Base-by-base conservation (phyloP, 2,797 vertebrate genomes). In the Liparis tanakae region DNA sequence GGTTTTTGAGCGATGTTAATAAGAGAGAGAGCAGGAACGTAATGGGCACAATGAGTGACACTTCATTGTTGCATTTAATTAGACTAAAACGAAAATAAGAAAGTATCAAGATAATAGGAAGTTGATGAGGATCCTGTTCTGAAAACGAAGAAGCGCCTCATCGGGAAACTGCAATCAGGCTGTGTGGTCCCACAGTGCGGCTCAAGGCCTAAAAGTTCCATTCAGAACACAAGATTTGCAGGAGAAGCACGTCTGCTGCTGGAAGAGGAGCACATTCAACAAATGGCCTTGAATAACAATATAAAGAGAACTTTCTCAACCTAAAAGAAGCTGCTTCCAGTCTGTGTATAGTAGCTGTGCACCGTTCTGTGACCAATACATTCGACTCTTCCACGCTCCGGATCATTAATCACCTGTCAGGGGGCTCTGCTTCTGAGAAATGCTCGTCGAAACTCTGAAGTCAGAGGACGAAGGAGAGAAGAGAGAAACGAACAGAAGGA, bases 1-100 rank as follows among this genome's bases (percentile, higher is more conserved):
- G 53, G 51, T 70, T 82, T 88, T 34, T 41, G 51, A 72, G 51
- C 66, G 1, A 36, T 15, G n/a, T 12, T 59, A 4, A 68, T 54
- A 70, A 50, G 18, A 58, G 13, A 58, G 13, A 55, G 14, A 68
- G 63, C 2, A 10, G 36, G 63, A 58, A 57, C 18, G 44, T n/a
- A 13, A 37, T 65, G 25, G 1, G 30, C 57, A 13, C 63, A 13
- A 25, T n/a, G 46, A 70, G 50, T 6, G n/a, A 67, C 18, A 62
- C 67, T 37, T 80, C 67, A 55, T 3, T 30, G 37, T 66, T 54
- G 63, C 67, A 18, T 51, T 44, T 54, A 56, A 80, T 71, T 17
- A 0, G 37, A 10, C 25, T 56, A 2, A 63, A 59, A 30, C 12
- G 1, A 36, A 70, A 56, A 70, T 15, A 30, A 10, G 1, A 36